Evolutionary conservation across 2,888 invertebrate species (phyloP).

Genomic region (Stenurella melanura): DNA sequence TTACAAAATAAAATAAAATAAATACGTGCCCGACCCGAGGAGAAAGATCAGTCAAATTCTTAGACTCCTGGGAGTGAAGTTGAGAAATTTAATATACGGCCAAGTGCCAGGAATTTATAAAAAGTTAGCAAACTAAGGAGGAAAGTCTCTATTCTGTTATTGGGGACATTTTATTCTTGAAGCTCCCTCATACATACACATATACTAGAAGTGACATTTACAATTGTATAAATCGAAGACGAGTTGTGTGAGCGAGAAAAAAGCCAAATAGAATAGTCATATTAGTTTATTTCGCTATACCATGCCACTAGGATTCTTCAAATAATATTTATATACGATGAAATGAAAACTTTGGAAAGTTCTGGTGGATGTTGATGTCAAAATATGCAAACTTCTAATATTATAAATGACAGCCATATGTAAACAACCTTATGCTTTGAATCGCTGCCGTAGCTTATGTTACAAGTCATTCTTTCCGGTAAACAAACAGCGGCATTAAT

Average conservation of each 20-base stretch:
- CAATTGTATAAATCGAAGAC: background rate
- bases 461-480: too few relatives aligned
- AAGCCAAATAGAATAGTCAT: background rate
- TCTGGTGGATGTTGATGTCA: too few relatives aligned
- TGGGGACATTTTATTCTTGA: slow-evolving; percentile 17
- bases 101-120: slow-evolving; percentile 60
- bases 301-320: too few relatives aligned
- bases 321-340: too few relatives aligned
- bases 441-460: too few relatives aligned
- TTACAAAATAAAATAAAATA: slow-evolving; percentile 56
- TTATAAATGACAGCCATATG: too few relatives aligned
- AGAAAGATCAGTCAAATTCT: slow-evolving; percentile 63
- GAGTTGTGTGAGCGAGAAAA: background rate
- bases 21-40: slow-evolving; percentile 53
- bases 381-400: too few relatives aligned
- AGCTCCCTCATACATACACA: background rate
- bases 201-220: background rate
- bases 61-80: slow-evolving; percentile 57
- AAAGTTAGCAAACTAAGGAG: slow-evolving; percentile 42
- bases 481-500: too few relatives aligned
- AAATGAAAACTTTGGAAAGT: too few relatives aligned
- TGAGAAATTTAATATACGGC: slow-evolving; percentile 63
- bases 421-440: too few relatives aligned
- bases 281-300: too few relatives aligned
- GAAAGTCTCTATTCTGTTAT: slow-evolving; percentile 27